A percentile compares a stretch with the other conserved stretches of the same genome.
Conservation (phyloP, 1,140 invertebrate genomes). For the Pseudomyrmex flavicornis region DNA sequence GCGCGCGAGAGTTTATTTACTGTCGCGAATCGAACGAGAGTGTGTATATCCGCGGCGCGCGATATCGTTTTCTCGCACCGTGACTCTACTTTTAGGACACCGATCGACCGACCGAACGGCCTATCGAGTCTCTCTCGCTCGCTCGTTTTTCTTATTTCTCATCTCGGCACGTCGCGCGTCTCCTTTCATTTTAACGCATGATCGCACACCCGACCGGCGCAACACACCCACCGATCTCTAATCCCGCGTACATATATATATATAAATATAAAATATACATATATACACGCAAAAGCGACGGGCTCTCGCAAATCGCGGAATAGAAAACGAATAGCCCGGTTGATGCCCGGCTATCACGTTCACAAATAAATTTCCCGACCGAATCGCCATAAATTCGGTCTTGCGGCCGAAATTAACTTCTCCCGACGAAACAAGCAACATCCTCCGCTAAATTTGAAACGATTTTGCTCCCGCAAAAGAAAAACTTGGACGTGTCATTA, state of each 20-base stretch:
- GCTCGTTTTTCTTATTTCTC: conserved; percentile 66
- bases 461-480: not conserved
- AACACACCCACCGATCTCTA: conserved; percentile 82
- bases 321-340: conserved; percentile 57
- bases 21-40: conserved; percentile 7
- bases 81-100: conserved; percentile 53
- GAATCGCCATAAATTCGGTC: conserved; percentile 9
- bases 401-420: conserved; percentile 46
- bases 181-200: conserved; percentile 85
- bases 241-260: conserved; percentile 68
- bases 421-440: conserved; percentile 31
- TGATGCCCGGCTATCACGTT: conserved; percentile 37
- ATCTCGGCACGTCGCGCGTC: conserved; percentile 77
- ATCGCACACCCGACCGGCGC: conserved; percentile 77
- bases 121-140: conserved; percentile 59
- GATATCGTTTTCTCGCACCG: not conserved
- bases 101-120: not conserved
- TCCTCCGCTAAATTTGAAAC: conserved; percentile 19
- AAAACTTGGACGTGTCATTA: conserved; percentile 2
- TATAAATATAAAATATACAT: too few species aligned
- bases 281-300: conserved; percentile 29
- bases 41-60: not conserved
- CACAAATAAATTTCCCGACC: conserved; percentile 37
- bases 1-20: not conserved
- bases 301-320: conserved; percentile 46